A percentile compares a stretch with the other conserved stretches of the same genome.
Evolutionary conservation across 2,888 invertebrate genomes (phyloP).

Genomic region (Gisinianus flammeolus): DNA sequence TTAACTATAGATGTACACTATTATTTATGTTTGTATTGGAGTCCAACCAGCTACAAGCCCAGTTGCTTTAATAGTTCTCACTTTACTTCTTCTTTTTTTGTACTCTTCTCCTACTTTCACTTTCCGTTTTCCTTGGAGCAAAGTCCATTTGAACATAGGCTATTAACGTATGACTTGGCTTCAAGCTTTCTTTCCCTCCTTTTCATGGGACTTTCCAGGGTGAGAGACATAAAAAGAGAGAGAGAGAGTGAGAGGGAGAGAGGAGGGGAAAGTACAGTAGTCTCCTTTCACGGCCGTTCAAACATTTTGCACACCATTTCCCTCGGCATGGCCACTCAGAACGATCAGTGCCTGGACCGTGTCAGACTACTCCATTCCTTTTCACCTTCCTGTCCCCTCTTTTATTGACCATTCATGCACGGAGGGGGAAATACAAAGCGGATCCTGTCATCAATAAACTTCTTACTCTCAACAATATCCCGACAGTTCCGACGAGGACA

Average conservation of each 20-base stretch:
- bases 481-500: not conserved
- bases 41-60: no score
- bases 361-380: constrained; percentile 25
- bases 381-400: constrained; percentile 25
- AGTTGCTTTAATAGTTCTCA: no score
- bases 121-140: no score
- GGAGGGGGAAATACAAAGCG: constrained; percentile 20
- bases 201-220: not conserved
- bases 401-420: constrained; percentile 45
- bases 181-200: no score
- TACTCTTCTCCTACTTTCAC: no score
- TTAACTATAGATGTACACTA: no score
- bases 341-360: constrained; percentile 4
- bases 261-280: not conserved
- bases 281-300: not conserved
- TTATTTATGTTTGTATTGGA: no score
- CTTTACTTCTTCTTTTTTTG: no score
- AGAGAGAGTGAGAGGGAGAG: not conserved
- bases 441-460: constrained; percentile 31
- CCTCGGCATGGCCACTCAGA: constrained; percentile 16
- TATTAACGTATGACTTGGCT: not conserved
- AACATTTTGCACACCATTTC: constrained; percentile 47
- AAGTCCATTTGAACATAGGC: not conserved
- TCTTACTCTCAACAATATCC: not conserved
- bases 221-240: not conserved